Evolutionary conservation across 2,113 vertebrate genomes (phyloP).

Genomic region (Hirundichthys speculiger): DNA sequence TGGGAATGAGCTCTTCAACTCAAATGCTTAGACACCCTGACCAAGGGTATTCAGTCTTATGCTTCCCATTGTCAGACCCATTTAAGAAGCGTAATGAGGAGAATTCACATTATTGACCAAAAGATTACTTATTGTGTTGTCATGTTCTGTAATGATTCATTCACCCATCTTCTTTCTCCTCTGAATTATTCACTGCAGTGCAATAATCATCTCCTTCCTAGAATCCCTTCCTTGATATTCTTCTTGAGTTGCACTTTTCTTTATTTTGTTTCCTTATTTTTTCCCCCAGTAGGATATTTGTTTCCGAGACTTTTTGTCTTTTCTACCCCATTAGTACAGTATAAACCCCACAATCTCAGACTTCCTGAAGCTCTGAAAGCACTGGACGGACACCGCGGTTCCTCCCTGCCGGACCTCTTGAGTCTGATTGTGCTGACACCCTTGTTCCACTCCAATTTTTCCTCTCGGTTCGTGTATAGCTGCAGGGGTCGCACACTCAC

Average conservation of each 20-base stretch:
- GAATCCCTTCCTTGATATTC: neutral
- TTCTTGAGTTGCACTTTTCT: neutral
- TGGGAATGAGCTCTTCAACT: too few relatives aligned
- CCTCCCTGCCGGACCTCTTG: conserved; percentile 38
- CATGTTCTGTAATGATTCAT: too few relatives aligned
- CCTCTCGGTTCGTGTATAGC: conserved; percentile 33
- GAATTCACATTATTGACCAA: too few relatives aligned
- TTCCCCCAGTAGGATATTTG: conserved; percentile 6
- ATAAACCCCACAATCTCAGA: conserved; percentile 30
- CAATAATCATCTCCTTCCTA: conserved; percentile 1
- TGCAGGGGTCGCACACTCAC: conserved; percentile 23
- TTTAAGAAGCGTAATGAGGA: too few relatives aligned
- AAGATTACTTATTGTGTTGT: too few relatives aligned
- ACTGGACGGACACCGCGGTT: conserved; percentile 33
- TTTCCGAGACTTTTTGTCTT: conserved; percentile 39
- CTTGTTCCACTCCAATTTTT: conserved; percentile 44
- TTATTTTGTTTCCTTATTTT: conserved; percentile 23
- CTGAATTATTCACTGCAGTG: too few relatives aligned
- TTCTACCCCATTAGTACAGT: conserved; percentile 69
- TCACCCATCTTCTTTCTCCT: too few relatives aligned
- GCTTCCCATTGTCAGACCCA: too few relatives aligned
- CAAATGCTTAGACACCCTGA: too few relatives aligned
- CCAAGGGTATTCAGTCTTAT: too few relatives aligned
- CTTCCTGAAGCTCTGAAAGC: conserved; percentile 47
- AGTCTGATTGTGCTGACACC: conserved; percentile 48